These are phyloP conservation scores for Phoeniculus purpureus DNA, from an alignment of 2,797 vertebrate species.

Conservation along the genomic window DNA sequence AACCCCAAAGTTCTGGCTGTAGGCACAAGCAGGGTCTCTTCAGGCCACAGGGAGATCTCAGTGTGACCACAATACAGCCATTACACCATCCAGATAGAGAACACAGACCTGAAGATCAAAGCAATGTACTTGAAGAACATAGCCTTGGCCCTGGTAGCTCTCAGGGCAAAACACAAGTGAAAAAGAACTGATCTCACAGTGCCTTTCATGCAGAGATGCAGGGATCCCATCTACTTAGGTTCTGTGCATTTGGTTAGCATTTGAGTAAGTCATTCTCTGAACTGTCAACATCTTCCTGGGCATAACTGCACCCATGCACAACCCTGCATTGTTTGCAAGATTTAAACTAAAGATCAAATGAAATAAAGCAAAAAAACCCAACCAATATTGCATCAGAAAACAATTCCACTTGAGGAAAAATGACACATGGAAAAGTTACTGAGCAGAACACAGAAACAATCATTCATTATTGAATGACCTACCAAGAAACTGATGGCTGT, in stretches of 20 bases:
- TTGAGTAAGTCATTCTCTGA: background rate
- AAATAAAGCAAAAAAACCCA: background rate
- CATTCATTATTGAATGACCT: background rate
- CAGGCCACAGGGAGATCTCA: background rate
- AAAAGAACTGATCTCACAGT: accelerated
- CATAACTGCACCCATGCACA: background rate
- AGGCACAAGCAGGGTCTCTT: background rate
- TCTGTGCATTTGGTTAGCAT: background rate
- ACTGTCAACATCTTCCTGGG: background rate
- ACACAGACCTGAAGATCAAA: background rate
- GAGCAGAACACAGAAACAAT: background rate
- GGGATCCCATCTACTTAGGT: background rate
- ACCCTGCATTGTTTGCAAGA: accelerated
- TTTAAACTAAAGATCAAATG: background rate
- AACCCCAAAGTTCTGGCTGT: accelerated
- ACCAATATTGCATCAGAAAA: background rate
- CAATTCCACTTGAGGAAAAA: background rate
- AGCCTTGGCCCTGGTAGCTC: background rate
- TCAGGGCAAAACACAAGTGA: accelerated
- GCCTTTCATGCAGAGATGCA: background rate
- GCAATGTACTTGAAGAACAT: accelerated
- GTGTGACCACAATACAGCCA: background rate
- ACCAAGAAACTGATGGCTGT: background rate
- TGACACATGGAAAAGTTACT: background rate
- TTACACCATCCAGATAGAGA: accelerated